These are phyloP conservation scores for Oryzias sinensis DNA, from an alignment of 2,797 vertebrate species.

Conservation along the genomic window DNA sequence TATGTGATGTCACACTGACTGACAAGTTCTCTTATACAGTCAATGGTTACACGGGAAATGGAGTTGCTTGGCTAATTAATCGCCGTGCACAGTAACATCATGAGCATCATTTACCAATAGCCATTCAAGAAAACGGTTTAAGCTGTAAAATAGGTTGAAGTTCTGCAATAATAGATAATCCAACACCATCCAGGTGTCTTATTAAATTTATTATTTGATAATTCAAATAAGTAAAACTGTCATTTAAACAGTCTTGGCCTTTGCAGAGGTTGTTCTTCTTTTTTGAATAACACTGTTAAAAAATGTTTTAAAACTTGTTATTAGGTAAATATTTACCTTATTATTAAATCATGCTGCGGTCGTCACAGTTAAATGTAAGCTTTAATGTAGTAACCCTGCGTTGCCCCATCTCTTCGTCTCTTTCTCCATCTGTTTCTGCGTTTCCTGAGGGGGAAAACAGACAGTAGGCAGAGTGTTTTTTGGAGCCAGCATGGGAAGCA, in stretches of 20 bases:
- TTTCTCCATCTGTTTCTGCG: constrained; percentile 31
- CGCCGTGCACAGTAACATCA: no score
- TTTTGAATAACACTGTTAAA: not conserved
- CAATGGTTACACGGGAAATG: no score
- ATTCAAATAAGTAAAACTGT: not conserved
- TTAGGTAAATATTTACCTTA: constrained; percentile 21
- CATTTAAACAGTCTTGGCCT: no score
- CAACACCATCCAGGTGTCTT: no score
- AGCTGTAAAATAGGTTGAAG: no score
- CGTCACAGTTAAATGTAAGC: constrained; percentile 23
- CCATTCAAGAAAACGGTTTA: no score
- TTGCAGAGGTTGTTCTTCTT: not conserved
- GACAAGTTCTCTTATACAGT: no score
- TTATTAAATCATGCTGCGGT: constrained; percentile 12
- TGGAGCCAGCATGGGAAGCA: constrained; percentile 34
- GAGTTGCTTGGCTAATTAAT: no score
- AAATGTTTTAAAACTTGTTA: not conserved
- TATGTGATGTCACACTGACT: no score
- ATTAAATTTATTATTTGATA: no score
- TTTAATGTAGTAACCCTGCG: constrained; percentile 14
- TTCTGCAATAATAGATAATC: no score
- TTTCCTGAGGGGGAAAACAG: constrained; percentile 49
- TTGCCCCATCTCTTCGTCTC: not conserved
- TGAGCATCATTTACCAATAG: no score
- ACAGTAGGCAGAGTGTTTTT: constrained; percentile 54